Conservation (phyloP, 2,113 vertebrate species). For the Hiodon tergisus region DNA sequence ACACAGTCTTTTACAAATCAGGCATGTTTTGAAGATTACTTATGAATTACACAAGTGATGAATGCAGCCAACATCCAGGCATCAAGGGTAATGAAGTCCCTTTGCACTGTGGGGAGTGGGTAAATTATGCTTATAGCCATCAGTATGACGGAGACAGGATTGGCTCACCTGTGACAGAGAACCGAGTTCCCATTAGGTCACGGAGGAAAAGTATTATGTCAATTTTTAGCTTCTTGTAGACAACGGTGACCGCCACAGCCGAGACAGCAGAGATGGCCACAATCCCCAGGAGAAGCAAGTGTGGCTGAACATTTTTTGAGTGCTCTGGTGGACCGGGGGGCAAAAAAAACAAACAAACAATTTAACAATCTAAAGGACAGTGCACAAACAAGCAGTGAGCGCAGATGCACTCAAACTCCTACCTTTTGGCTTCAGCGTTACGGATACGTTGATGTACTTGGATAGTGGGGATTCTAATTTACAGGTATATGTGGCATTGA, state of each 20-base stretch:
- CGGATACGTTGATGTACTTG: neutral
- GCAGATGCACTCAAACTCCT: neutral
- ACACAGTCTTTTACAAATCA: too few species aligned
- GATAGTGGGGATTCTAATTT: neutral
- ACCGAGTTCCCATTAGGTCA: constrained; percentile 34
- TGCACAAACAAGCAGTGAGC: neutral
- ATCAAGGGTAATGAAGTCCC: too few species aligned
- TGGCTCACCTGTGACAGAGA: constrained; percentile 38
- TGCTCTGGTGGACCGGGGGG: neutral
- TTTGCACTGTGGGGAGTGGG: too few species aligned
- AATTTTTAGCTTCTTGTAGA: constrained; percentile 45
- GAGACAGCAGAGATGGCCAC: constrained; percentile 7
- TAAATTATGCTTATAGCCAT: too few species aligned
- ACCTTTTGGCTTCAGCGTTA: constrained; percentile 33
- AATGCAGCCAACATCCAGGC: too few species aligned
- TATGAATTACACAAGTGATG: too few species aligned
- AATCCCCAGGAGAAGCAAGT: constrained; percentile 9
- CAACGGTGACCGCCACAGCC: constrained; percentile 3
- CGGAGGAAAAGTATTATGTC: constrained; percentile 45
- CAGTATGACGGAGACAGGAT: neutral
- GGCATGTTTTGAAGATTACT: too few species aligned
- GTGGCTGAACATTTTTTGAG: neutral
- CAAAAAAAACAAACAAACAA: constrained; percentile 29
- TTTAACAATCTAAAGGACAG: neutral
- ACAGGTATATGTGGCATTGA: constrained; percentile 39